Conservation (phyloP, 2,888 invertebrate genomes). For the Notocelia uddmanniana region DNA sequence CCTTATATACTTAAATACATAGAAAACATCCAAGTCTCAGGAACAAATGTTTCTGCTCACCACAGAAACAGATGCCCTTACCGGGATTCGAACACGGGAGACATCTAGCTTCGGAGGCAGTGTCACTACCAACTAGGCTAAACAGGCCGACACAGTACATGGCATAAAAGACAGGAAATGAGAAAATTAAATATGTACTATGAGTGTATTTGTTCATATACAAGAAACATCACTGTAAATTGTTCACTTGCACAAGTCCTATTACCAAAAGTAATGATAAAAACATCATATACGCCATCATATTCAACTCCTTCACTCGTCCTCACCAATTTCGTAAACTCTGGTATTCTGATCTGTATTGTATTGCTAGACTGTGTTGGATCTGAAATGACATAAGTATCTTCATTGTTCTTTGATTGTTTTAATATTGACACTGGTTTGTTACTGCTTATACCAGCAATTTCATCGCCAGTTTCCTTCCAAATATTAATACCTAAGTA, state of each 20-base stretch:
- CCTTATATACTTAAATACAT: too few relatives aligned
- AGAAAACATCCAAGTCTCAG: too few relatives aligned
- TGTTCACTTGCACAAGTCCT: slow-evolving; percentile 6
- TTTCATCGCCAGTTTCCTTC: slow-evolving; percentile 8
- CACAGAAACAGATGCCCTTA: too few relatives aligned
- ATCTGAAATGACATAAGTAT: slow-evolving; percentile 17
- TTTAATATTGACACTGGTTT: slow-evolving; percentile 18
- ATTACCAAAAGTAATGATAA: slow-evolving; percentile 6
- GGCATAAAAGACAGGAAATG: background rate
- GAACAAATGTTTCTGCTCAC: too few relatives aligned
- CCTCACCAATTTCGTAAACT: slow-evolving; percentile 5
- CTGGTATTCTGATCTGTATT: slow-evolving; percentile 6
- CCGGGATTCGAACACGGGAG: too few relatives aligned
- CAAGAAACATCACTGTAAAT: slow-evolving; percentile 1
- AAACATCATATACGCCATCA: slow-evolving; percentile 9
- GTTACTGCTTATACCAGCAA: slow-evolving; percentile 13
- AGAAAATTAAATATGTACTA: background rate
- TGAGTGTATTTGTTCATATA: slow-evolving; percentile 1
- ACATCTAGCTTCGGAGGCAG: too few relatives aligned
- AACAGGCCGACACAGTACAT: background rate
- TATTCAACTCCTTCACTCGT: slow-evolving; percentile 8
- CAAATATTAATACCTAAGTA: slow-evolving; percentile 24
- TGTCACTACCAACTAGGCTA: too few relatives aligned
- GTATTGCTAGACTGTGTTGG: slow-evolving; percentile 18
- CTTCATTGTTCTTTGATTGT: slow-evolving; percentile 11